phyloP scores from a whole-genome alignment of 2,797 vertebrate genomes.

The Lerista edwardsae region DNA sequence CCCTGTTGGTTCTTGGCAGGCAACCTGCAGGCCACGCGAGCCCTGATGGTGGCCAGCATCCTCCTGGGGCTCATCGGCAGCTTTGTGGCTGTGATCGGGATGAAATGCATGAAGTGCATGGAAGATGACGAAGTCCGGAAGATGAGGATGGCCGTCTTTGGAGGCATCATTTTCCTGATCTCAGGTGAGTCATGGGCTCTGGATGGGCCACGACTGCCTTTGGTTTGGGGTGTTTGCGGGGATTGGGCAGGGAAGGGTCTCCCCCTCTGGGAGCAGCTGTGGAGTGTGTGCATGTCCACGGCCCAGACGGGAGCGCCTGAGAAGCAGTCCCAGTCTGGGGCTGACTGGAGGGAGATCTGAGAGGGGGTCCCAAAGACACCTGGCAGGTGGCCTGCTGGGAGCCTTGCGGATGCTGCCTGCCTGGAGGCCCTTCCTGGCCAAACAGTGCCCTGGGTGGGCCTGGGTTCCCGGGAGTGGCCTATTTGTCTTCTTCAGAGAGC shows the following conservation, averaged over 20 bases:
- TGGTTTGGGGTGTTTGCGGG: neutral
- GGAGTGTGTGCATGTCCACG: neutral
- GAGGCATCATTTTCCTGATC: slow-evolving; percentile 84
- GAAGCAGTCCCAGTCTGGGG: neutral
- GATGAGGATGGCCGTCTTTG: slow-evolving; percentile 78
- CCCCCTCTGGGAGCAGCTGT: neutral
- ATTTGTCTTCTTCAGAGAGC: too few species aligned
- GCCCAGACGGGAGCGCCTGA: neutral
- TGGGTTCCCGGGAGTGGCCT: too few species aligned
- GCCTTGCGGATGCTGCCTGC: too few species aligned
- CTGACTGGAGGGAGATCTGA: neutral
- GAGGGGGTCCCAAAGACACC: too few species aligned
- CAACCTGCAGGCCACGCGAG: slow-evolving; percentile 85
- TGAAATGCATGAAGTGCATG: slow-evolving; percentile 92
- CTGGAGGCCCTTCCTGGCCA: too few species aligned
- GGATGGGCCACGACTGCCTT: rapidly evolving
- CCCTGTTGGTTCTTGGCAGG: slow-evolving; percentile 67
- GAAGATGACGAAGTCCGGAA: slow-evolving; percentile 83
- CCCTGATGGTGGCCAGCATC: slow-evolving; percentile 86
- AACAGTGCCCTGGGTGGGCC: too few species aligned
- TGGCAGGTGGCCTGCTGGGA: too few species aligned
- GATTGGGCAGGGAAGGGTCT: neutral
- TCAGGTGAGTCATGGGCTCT: slow-evolving; percentile 75
- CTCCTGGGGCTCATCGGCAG: slow-evolving; percentile 81
- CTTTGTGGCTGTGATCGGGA: slow-evolving; percentile 83